Evolutionary conservation across 2,113 vertebrate genomes (phyloP).

Genomic region (Pagrus major): DNA sequence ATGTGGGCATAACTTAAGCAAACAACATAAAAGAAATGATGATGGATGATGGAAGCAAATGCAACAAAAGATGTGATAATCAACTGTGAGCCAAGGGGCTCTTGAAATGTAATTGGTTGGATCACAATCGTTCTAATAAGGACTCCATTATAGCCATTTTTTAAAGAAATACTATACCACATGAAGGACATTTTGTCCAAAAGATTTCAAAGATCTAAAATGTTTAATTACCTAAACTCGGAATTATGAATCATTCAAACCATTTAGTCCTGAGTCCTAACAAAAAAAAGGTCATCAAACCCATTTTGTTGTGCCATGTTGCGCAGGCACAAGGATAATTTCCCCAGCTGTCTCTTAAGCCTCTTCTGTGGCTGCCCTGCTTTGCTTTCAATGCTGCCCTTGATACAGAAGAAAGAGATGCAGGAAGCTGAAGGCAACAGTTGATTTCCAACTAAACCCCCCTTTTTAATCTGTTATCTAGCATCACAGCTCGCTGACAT

Average conservation of each 20-base stretch:
- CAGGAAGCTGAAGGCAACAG: slow-evolving; percentile 6
- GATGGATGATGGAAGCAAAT: too few species aligned
- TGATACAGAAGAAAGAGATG: slow-evolving; percentile 27
- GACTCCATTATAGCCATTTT: too few species aligned
- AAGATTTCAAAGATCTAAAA: background rate
- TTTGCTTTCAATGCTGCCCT: slow-evolving; percentile 34
- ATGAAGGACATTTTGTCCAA: too few species aligned
- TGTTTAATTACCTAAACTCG: background rate
- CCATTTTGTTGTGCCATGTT: background rate
- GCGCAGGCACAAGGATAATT: background rate
- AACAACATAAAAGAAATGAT: too few species aligned
- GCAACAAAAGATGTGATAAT: too few species aligned
- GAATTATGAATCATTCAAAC: background rate
- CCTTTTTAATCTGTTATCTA: background rate
- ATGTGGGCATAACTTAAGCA: too few species aligned
- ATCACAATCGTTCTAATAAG: too few species aligned
- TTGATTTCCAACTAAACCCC: background rate
- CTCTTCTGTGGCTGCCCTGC: slow-evolving; percentile 16
- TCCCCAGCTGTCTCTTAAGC: slow-evolving; percentile 30
- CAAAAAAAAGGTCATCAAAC: background rate
- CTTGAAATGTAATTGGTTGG: too few species aligned
- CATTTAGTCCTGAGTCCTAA: background rate
- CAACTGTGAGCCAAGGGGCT: too few species aligned
- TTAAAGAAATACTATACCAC: too few species aligned
- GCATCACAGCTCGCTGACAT: background rate